These are phyloP conservation scores for Clarias pachynema DNA, from an alignment of 2,797 vertebrate species.

Conservation along the genomic window DNA sequence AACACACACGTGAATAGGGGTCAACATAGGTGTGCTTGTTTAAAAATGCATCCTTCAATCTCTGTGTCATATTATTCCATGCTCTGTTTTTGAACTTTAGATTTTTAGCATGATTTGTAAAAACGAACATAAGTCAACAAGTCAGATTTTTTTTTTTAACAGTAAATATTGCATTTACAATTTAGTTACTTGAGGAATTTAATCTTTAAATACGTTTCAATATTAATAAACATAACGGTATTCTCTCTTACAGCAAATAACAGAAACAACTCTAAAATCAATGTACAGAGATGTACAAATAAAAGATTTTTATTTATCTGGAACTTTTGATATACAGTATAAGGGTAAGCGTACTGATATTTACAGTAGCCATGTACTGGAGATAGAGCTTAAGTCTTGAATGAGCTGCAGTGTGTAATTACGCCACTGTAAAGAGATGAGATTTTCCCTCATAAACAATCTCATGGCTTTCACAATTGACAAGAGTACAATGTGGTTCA, in stretches of 20 bases:
- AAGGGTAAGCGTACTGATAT: no score
- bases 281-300: background rate
- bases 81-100: background rate
- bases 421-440: background rate
- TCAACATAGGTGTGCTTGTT: conserved; percentile 13
- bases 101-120: conserved; percentile 9
- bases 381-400: background rate
- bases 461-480: background rate
- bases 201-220: background rate
- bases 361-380: background rate
- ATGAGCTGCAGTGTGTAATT: background rate
- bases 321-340: background rate
- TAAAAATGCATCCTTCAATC: conserved; percentile 14
- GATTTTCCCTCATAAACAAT: background rate
- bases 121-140: background rate
- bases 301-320: no score
- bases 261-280: background rate
- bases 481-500: background rate
- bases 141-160: background rate
- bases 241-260: background rate
- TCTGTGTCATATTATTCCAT: conserved; percentile 11
- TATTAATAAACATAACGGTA: background rate
- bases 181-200: background rate
- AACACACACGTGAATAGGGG: background rate
- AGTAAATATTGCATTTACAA: background rate